Evolutionary conservation across 2,888 invertebrate genomes (phyloP), one percentile per base, ranked within the genome.

Genomic region (Hesperia comma): DNA sequence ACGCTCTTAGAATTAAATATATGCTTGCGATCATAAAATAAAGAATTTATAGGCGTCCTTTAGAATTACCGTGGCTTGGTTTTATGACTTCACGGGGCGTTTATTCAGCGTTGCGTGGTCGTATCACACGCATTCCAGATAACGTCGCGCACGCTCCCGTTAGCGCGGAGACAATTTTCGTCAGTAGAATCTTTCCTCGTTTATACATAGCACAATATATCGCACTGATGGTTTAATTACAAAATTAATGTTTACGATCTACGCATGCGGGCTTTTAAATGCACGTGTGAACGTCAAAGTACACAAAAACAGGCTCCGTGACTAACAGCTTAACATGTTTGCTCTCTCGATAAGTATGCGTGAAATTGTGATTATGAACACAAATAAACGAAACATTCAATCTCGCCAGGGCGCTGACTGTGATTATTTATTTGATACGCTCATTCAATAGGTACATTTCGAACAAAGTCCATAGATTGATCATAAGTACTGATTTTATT

Each of bases 1-100:
- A 85, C 83, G 82, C 84, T 85, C 85, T 88, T 81, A 83, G 87
- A 90, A 90, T 90, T 92, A 90, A 91, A 91, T 90, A 90, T 90
- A 87, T 89, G 86, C 84, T 83, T 75, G 84, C 81, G 81, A 89
- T 87, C 87, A 87, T 92, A 92, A 92, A 92, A 92, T 90, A 88
- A 88, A 89, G 88, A 90, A 91, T 92, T 92, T 92, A 92, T 92
- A 87, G 91, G 82, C 86, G 86, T 90, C 92, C 91, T 90, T 90
- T 88, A 86, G 86, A 87, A 86, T 90, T 88, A 90, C 88, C 84
- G 87, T 86, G 90, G 88, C 83, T 83, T 80, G 86, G 84, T 88
- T 91, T 92, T 92, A 92, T 86, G 86, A 85, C 84, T 90, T 90
- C 83, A 91, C 90, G 88, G 88, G 84, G 86, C 86, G 87, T 92